Conservation (phyloP, 2,888 invertebrate genomes). For the Dermolepida albohirtum region DNA sequence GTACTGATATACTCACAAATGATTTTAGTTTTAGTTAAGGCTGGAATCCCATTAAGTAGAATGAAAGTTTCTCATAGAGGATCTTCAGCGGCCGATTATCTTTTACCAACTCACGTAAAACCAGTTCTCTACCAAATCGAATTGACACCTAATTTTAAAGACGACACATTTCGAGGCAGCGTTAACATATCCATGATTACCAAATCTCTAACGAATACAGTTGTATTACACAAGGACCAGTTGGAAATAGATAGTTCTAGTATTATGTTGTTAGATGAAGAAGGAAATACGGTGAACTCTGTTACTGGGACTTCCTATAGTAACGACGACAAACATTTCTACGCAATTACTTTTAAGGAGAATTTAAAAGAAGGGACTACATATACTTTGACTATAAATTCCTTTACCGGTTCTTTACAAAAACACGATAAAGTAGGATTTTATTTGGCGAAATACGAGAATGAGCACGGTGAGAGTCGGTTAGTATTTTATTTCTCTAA, state of each 20-base stretch:
- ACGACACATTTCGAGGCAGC: conserved; percentile 19
- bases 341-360: conserved; percentile 6
- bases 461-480: not conserved
- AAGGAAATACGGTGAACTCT: not conserved
- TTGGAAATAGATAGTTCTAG: conserved; percentile 10
- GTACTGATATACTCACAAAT: too few relatives aligned
- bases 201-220: not conserved
- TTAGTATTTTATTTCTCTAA: too few relatives aligned
- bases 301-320: conserved; percentile 3
- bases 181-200: conserved; percentile 3
- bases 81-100: conserved; percentile 15
- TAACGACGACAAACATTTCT: conserved; percentile 18
- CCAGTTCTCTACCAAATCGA: conserved; percentile 12
- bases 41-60: not conserved
- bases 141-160: conserved; percentile 33
- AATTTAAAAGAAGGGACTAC: not conserved
- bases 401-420: conserved; percentile 26
- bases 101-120: conserved; percentile 7
- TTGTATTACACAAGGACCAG: conserved; percentile 18
- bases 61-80: too few relatives aligned
- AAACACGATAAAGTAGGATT: conserved; percentile 30
- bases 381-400: conserved; percentile 7
- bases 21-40: not conserved
- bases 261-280: conserved; percentile 1
- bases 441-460: conserved; percentile 30